phyloP scores from a whole-genome alignment of 2,797 vertebrate genomes.

The Aphelocoma californica region DNA sequence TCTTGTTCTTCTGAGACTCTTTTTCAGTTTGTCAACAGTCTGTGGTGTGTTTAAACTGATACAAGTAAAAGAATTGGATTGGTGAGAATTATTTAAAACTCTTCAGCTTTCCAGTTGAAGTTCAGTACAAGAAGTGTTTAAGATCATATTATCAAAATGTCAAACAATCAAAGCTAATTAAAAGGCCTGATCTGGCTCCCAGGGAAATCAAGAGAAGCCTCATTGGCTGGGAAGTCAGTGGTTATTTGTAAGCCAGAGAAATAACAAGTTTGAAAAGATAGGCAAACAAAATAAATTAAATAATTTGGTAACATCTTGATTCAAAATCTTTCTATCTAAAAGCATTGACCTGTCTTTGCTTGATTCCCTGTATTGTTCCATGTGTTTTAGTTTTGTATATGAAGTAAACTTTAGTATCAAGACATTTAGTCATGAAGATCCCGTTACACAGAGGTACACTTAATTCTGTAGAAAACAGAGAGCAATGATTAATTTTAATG shows the following conservation, averaged over 20 bases:
- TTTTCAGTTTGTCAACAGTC: not conserved
- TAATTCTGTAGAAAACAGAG: constrained; percentile 31
- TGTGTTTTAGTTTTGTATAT: not conserved
- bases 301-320: not conserved
- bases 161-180: constrained; percentile 51
- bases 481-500: constrained; percentile 42
- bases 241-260: not conserved
- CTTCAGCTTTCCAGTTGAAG: constrained; percentile 14
- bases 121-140: constrained; percentile 51
- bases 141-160: constrained; percentile 39
- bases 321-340: not conserved
- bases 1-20: not conserved
- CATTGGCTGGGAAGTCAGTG: not conserved
- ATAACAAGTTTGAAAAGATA: not conserved
- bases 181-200: not conserved
- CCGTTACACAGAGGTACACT: not conserved
- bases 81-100: not conserved
- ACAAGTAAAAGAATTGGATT: constrained; percentile 26
- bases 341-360: not conserved
- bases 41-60: constrained; percentile 44
- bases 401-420: not conserved
- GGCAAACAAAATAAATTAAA: not conserved
- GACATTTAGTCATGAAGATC: not conserved
- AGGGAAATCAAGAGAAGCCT: not conserved
- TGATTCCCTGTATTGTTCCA: not conserved